Base-by-base conservation (phyloP, 2,797 vertebrate species). In the Gambelia wislizenii region DNA sequence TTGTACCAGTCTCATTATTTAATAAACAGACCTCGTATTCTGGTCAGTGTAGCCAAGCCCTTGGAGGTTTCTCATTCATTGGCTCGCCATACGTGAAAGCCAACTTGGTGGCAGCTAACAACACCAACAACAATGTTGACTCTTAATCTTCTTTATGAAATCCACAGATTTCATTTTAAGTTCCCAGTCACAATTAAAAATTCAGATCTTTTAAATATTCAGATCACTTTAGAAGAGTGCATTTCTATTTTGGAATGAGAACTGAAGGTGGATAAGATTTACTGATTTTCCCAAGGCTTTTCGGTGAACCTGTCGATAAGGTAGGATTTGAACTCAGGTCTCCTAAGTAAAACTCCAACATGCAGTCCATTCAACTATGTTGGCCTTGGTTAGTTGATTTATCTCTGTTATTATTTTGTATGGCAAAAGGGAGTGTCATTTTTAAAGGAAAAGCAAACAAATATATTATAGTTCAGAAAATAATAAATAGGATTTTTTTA, bases 101-200 rank as follows among this genome's bases (percentile, higher is more conserved):
- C 49, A 12, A 49, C 49, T 49, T 49, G 49, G 12, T 2, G 12
- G 49, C 49, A 49, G 49, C 12, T 49, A 49, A 49, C 49, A 49
- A 49, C 2, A 49, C 8, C 8, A 49, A 49, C 9, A 49, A 49
- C 49, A n/a, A n/a, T n/a, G 20, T 83, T 75, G 42, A 39, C 59
- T 82, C n/a, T 87, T 82, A 72, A 80, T 87, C 49, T 70, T 70
- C 67, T 87, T 87, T 87, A 81, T 81, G 86, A 82, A 83, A 82
- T 61, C 33, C 42, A 83, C 39, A 59, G 36, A 56, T 82, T 82
- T 87, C 47, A 81, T 74, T 87, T 33, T 87, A 56, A 74, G 42
- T 75, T 75, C 69, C 18, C 36, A 49, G 54, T 82, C 22, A 36
- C 54, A 74, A 75, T 88, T 88, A 61, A 87, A 75, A 74, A 74